phyloP scores from a whole-genome alignment of 2,888 invertebrate species.

The Molorchus minor region DNA sequence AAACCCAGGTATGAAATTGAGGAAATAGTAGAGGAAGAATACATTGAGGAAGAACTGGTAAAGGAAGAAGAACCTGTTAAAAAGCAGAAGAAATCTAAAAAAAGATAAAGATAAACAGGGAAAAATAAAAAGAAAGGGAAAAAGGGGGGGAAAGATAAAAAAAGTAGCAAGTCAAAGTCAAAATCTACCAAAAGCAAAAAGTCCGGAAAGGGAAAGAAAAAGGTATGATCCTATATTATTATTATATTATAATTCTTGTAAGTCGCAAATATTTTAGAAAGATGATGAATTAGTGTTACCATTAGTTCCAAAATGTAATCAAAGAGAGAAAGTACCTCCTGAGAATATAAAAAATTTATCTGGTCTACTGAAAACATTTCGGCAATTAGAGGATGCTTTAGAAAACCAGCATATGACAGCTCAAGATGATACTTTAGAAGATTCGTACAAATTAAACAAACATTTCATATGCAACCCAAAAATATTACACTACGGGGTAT shows the following conservation, averaged over 20 bases:
- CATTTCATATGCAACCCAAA: constrained; percentile 35
- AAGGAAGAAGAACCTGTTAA: constrained; percentile 14
- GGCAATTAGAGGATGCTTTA: constrained; percentile 37
- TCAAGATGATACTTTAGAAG: neutral
- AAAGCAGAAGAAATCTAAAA: constrained; percentile 25
- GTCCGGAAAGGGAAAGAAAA: neutral
- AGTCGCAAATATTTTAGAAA: constrained; percentile 18
- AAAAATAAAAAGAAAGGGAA: constrained; percentile 22
- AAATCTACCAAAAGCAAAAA: constrained; percentile 11
- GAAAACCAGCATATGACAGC: constrained; percentile 37
- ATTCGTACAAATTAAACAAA: constrained; percentile 18
- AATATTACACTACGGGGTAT: constrained; percentile 35
- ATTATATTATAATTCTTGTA: neutral
- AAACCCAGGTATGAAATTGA: constrained; percentile 9
- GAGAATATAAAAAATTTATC: constrained; percentile 32
- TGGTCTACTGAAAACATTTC: constrained; percentile 38
- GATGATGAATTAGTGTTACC: constrained; percentile 27
- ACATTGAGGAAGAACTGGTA: constrained; percentile 1
- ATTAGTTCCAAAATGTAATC: constrained; percentile 32
- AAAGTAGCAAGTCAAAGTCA: constrained; percentile 27
- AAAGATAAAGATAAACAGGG: constrained; percentile 11
- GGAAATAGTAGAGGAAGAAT: constrained; percentile 13
- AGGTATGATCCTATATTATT: constrained; percentile 2
- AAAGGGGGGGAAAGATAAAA: constrained; percentile 14
- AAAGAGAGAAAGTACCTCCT: constrained; percentile 31